Base-by-base conservation (phyloP, 2,888 invertebrate species). In the Pogonocherus hispidulus region DNA sequence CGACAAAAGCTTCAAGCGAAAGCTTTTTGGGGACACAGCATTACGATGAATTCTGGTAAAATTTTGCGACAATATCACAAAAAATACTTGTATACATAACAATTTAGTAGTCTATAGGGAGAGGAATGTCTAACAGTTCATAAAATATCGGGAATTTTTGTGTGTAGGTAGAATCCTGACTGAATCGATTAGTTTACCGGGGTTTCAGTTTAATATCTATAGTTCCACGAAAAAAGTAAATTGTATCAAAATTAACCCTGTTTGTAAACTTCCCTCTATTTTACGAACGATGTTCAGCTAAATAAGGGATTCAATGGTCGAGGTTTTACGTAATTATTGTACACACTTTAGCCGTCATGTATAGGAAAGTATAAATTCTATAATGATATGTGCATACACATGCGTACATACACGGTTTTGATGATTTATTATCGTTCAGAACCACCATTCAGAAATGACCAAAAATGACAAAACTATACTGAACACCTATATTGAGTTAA, bases 381-480 rank as follows among this genome's bases (percentile, higher is more conserved):
- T 81, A 77, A 82, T 85, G 85, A 85, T 85, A 85, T 85, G 85
- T 85, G 84, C 84, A 85, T 83, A 83, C 84, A 82, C 41, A 80
- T 82, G 80, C 82, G 74, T 81, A 77, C 79, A 76, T 81, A 78
- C 81, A 74, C 81, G 77, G 79, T 79, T 71, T 65, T 62, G 72
- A 73, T 78, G 69, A 73, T 67, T 66, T 63, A 56, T 67, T 65
- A 44, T 69, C 59, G 57, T 68, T 60, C 62, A 55, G 27, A 56
- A 22, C 37, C 32, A 32, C 37, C 16, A 46, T 23, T 22, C 67
- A 55, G 64, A 60, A 69, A 69, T 59, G 69, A 70, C 51, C 54
- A 35, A 57, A 65, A 46, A 14, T 23, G n/a, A n/a, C n/a, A n/a
- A n/a, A n/a, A n/a, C n/a, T n/a, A n/a, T n/a, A n/a, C n/a, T n/a